Conservation (phyloP, 2,113 vertebrate genomes). For the Dasyurus viverrinus region DNA sequence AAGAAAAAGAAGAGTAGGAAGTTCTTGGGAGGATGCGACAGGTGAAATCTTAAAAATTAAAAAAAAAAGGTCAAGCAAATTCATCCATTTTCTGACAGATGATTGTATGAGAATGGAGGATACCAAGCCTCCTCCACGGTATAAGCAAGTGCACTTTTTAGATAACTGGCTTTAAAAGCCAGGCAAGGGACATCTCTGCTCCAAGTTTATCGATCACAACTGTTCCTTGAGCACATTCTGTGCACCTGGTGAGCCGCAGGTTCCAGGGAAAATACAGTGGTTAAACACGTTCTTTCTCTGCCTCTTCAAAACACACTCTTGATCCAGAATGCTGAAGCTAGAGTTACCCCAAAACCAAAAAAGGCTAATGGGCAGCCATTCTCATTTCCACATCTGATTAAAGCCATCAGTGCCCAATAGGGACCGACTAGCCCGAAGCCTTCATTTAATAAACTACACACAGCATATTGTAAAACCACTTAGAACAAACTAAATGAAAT, state of each 20-base stretch:
- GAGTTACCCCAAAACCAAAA: neutral
- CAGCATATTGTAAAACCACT: constrained; percentile 23
- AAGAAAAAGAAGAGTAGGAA: neutral
- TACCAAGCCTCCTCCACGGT: neutral
- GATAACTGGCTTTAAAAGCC: neutral
- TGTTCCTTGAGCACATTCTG: neutral
- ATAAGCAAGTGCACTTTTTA: neutral
- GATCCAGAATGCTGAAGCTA: constrained; percentile 18
- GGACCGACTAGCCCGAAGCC: constrained; percentile 14
- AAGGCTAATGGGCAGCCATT: neutral
- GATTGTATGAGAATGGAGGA: neutral
- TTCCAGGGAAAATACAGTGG: neutral
- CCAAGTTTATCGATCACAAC: neutral
- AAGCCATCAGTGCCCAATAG: constrained; percentile 55
- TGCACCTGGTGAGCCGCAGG: neutral
- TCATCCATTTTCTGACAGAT: neutral
- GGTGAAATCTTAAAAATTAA: neutral
- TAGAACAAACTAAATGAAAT: constrained; percentile 34
- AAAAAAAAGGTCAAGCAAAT: neutral
- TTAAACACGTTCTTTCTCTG: neutral
- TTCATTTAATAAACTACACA: constrained; percentile 11
- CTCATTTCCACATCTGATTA: constrained; percentile 3
- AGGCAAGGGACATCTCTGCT: neutral
- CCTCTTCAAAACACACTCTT: neutral
- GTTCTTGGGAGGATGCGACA: neutral